phyloP scores from a whole-genome alignment of 2,888 invertebrate species.

The Luperina testacea region DNA sequence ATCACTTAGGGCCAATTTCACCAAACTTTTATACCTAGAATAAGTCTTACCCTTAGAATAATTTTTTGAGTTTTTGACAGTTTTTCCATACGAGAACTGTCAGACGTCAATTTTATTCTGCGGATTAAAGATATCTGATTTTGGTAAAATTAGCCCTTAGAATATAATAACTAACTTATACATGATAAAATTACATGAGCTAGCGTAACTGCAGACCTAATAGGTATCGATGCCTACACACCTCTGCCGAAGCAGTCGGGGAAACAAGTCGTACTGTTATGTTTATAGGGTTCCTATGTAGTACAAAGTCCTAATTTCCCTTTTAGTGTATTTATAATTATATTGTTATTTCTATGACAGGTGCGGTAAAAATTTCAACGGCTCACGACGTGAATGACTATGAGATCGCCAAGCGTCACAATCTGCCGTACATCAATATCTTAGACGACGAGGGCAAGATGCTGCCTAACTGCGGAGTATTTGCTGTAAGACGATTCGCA shows the following conservation, averaged over 20 bases:
- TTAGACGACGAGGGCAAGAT: conserved; percentile 97
- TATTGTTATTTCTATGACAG: conserved; percentile 78
- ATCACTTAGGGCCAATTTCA: not conserved
- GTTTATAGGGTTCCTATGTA: not conserved
- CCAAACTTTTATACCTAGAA: no score
- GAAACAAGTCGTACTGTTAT: not conserved
- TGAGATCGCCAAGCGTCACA: conserved; percentile 97
- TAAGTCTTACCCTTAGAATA: no score
- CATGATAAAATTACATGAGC: no score
- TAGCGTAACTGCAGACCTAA: no score
- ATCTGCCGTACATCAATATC: conserved; percentile 96
- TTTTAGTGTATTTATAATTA: no score
- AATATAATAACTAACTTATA: no score
- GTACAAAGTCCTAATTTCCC: not conserved
- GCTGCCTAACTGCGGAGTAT: conserved; percentile 92
- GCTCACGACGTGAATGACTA: conserved; percentile 99
- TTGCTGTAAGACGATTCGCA: conserved; percentile 26
- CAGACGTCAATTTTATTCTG: no score
- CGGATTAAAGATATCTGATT: no score
- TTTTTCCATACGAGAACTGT: no score
- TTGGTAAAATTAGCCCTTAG: no score
- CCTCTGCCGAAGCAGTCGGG: not conserved
- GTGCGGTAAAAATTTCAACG: conserved; percentile 99
- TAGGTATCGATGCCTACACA: not conserved
- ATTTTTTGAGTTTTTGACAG: no score